A percentile compares a stretch with the other conserved stretches of the same genome.
phyloP scores from a whole-genome alignment of 2,113 vertebrate species.

The Urocitellus parryii region DNA sequence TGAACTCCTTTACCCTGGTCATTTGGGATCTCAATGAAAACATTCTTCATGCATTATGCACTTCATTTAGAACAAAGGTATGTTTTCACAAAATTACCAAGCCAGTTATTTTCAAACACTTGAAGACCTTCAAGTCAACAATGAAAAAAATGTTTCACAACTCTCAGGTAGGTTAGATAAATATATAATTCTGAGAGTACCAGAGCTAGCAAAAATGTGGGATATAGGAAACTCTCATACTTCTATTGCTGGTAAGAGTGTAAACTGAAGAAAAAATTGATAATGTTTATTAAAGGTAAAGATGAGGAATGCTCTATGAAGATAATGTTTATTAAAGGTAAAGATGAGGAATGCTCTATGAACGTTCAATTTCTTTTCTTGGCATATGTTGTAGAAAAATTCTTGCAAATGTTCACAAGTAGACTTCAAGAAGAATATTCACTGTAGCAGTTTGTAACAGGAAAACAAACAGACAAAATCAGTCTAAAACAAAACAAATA shows the following conservation, averaged over 20 bases:
- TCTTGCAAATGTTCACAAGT: not conserved
- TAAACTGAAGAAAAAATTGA: too few species aligned
- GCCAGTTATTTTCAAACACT: not conserved
- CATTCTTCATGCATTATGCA: not conserved
- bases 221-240: not conserved
- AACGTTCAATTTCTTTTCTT: not conserved
- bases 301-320: too few species aligned
- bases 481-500: not conserved
- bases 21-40: not conserved
- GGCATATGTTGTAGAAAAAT: not conserved
- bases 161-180: conserved; percentile 15
- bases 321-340: too few species aligned
- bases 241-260: not conserved
- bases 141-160: not conserved
- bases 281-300: too few species aligned
- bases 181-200: not conserved
- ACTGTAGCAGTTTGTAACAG: not conserved
- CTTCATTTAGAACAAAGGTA: not conserved
- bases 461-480: not conserved
- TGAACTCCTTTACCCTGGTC: not conserved
- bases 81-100: conserved; percentile 12
- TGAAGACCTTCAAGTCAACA: conserved; percentile 26
- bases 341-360: too few species aligned
- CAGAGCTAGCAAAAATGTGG: conserved; percentile 22
- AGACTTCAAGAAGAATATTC: not conserved